phyloP scores from a whole-genome alignment of 2,888 invertebrate species.

The Eupithecia dodoneata region DNA sequence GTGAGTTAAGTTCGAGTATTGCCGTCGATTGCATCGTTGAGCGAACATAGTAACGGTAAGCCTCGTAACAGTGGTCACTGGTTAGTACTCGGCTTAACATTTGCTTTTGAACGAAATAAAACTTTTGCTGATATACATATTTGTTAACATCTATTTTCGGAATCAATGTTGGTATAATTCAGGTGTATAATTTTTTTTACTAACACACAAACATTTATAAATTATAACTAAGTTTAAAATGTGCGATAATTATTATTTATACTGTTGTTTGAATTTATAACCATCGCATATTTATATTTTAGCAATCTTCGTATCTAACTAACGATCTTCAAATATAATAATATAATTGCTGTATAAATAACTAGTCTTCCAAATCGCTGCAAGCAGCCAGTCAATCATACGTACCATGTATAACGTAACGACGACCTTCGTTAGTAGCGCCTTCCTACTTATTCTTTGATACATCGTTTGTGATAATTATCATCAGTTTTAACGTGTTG shows the following conservation, averaged over 20 bases:
- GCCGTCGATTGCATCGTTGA: slow-evolving; percentile 18
- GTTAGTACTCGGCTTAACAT: background rate
- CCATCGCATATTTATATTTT: slow-evolving; percentile 10
- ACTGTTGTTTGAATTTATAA: background rate
- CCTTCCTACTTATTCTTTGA: slow-evolving; percentile 19
- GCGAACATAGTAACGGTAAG: background rate
- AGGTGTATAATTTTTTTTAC: too few species aligned
- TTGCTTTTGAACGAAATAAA: background rate
- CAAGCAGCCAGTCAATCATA: slow-evolving; percentile 38
- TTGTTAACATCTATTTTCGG: background rate
- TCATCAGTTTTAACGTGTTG: slow-evolving; percentile 32
- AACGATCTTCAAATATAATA: slow-evolving; percentile 3
- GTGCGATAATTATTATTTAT: too few species aligned
- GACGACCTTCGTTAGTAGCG: slow-evolving; percentile 37
- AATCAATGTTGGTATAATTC: background rate
- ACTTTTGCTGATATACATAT: background rate
- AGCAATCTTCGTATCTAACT: slow-evolving; percentile 19
- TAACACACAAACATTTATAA: too few species aligned
- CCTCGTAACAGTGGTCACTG: too few species aligned
- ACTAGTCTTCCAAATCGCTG: slow-evolving; percentile 36
- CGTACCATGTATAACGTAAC: slow-evolving; percentile 34
- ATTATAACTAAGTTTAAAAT: too few species aligned
- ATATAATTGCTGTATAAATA: slow-evolving; percentile 29
- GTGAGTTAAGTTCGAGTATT: slow-evolving; percentile 18
- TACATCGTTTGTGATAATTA: slow-evolving; percentile 27